Evolutionary conservation across 2,113 vertebrate genomes (phyloP).

Genomic region (Hypanus sabinus): DNA sequence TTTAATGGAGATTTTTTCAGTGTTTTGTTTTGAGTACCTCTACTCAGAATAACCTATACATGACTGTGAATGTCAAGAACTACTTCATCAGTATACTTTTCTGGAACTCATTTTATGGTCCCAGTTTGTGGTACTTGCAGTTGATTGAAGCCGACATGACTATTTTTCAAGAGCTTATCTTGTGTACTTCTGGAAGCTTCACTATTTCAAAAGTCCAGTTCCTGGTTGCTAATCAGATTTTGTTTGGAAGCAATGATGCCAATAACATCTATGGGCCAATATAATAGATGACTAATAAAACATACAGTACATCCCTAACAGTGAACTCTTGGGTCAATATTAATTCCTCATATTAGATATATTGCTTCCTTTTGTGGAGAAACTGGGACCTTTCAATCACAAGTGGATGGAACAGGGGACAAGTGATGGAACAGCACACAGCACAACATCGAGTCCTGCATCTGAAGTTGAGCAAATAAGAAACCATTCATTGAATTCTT

Average conservation of each 20-base stretch:
- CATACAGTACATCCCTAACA: not conserved
- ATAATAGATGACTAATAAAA: not conserved
- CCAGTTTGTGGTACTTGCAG: not conserved
- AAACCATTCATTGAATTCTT: not conserved
- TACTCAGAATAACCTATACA: not conserved
- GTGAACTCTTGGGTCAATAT: not conserved
- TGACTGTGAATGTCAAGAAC: not conserved
- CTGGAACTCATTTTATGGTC: not conserved
- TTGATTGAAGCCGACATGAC: not conserved
- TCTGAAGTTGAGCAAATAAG: not conserved
- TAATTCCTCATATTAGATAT: not conserved
- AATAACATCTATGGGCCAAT: not conserved
- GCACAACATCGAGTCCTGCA: not conserved
- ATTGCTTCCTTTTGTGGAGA: not conserved
- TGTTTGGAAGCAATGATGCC: not conserved
- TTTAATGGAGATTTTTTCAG: not conserved
- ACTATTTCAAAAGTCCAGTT: not conserved
- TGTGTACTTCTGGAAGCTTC: not conserved
- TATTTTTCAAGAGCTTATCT: not conserved
- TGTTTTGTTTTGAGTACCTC: not conserved
- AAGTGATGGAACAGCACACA: not conserved
- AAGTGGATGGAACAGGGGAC: not conserved
- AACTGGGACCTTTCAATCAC: not conserved
- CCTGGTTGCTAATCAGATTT: not conserved
- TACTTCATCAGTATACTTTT: not conserved